Conservation (phyloP, 2,113 vertebrate species). For the Carollia perspicillata region DNA sequence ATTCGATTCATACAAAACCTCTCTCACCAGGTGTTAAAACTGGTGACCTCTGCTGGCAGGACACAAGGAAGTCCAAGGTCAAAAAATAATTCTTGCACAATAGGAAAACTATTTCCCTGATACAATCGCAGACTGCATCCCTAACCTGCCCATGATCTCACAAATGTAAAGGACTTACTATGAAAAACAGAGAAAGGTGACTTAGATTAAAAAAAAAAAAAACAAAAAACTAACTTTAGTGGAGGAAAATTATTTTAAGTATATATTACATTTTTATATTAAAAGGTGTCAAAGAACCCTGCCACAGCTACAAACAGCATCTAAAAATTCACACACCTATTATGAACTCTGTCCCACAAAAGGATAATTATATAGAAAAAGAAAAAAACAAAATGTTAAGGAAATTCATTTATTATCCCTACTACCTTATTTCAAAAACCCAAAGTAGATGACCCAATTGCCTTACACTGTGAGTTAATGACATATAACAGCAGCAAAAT, state of each 20-base stretch:
- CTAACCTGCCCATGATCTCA: background rate
- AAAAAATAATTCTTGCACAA: background rate
- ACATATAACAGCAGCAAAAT: background rate
- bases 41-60: background rate
- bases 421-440: constrained; percentile 49
- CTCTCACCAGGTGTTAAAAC: constrained; percentile 21
- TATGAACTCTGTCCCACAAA: constrained; percentile 3
- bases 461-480: constrained; percentile 36
- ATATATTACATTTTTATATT: background rate
- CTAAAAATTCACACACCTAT: background rate
- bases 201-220: too few species aligned
- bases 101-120: background rate
- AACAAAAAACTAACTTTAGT: background rate
- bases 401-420: constrained; percentile 35
- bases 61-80: background rate
- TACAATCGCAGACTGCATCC: background rate
- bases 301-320: background rate
- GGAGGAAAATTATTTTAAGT: background rate
- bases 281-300: background rate
- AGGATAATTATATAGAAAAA: background rate
- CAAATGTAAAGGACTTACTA: background rate
- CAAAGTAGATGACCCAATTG: constrained; percentile 52
- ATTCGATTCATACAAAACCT: background rate
- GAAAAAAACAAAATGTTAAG: background rate
- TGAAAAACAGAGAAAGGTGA: background rate